phyloP scores from a whole-genome alignment of 2,797 vertebrate genomes.

The Sorex maritimensis region DNA sequence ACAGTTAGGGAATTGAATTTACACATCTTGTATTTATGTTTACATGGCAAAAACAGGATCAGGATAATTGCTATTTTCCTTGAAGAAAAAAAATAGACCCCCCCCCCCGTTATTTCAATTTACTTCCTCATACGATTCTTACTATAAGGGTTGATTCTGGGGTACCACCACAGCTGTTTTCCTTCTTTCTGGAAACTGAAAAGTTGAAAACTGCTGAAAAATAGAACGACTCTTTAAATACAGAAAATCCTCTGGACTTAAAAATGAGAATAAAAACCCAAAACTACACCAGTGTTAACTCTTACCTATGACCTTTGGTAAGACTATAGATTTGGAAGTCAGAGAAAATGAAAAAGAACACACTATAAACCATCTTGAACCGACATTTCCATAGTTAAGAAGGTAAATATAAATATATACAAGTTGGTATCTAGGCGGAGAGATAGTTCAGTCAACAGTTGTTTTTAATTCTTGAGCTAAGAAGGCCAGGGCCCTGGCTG shows the following conservation, averaged over 20 bases:
- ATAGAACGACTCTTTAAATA: conserved; percentile 58
- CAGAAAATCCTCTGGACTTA: conserved; percentile 34
- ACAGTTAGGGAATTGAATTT: conserved; percentile 48
- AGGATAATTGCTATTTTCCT: conserved; percentile 59
- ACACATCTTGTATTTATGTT: conserved; percentile 30
- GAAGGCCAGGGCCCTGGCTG: neutral
- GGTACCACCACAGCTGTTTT: neutral
- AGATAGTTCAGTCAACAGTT: conserved; percentile 39
- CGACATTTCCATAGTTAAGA: conserved; percentile 47
- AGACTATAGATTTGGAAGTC: conserved; percentile 27
- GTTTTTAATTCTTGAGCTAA: neutral
- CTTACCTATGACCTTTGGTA: neutral
- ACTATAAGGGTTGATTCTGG: conserved; percentile 16
- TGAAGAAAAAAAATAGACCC: neutral
- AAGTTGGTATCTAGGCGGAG: conserved; percentile 29
- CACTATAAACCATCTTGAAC: neutral
- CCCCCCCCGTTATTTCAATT: too few species aligned
- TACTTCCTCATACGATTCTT: neutral
- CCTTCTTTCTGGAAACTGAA: conserved; percentile 15
- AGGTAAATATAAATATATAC: conserved; percentile 18
- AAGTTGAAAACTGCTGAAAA: conserved; percentile 53
- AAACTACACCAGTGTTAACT: neutral
- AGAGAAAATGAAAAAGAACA: neutral
- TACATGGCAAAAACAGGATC: conserved; percentile 51
- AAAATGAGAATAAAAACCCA: conserved; percentile 49